Conservation (phyloP, 2,888 invertebrate genomes). For the Leucophenga montana region DNA sequence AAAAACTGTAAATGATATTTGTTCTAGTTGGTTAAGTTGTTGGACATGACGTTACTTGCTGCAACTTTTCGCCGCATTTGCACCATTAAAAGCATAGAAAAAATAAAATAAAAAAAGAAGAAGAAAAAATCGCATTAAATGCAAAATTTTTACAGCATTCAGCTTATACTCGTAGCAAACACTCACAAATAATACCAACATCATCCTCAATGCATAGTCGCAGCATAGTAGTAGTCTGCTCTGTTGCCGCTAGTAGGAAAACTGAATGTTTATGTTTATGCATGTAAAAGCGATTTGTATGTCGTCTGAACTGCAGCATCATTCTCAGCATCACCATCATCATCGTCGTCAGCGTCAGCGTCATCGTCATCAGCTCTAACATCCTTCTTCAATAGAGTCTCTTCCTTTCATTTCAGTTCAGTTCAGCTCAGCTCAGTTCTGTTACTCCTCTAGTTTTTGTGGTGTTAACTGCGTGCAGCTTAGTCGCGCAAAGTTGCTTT, state of each 20-base stretch:
- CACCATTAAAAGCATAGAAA: not conserved
- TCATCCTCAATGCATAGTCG: no score
- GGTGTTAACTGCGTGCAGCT: constrained; percentile 20
- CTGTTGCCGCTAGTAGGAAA: not conserved
- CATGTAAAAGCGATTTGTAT: constrained; percentile 11
- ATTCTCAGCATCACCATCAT: not conserved
- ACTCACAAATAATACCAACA: no score
- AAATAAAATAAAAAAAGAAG: not conserved
- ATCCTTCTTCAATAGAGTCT: no score
- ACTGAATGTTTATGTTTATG: constrained; percentile 13
- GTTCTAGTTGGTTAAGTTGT: constrained; percentile 63
- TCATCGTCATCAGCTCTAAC: not conserved
- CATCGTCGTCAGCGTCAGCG: not conserved
- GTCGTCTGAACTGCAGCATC: constrained; percentile 6
- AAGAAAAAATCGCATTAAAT: not conserved
- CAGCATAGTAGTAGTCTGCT: no score
- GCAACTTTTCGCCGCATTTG: constrained; percentile 14
- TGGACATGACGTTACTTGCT: constrained; percentile 21
- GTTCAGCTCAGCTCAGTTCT: no score
- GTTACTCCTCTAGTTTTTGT: not conserved
- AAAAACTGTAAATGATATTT: constrained; percentile 66
- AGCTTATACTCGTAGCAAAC: no score
- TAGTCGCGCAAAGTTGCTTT: constrained; percentile 18
- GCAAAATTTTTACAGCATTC: not conserved
- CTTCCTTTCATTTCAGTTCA: no score